Evolutionary conservation across 1,140 invertebrate species (phyloP).

Genomic region (Hycleus phaleratus): DNA sequence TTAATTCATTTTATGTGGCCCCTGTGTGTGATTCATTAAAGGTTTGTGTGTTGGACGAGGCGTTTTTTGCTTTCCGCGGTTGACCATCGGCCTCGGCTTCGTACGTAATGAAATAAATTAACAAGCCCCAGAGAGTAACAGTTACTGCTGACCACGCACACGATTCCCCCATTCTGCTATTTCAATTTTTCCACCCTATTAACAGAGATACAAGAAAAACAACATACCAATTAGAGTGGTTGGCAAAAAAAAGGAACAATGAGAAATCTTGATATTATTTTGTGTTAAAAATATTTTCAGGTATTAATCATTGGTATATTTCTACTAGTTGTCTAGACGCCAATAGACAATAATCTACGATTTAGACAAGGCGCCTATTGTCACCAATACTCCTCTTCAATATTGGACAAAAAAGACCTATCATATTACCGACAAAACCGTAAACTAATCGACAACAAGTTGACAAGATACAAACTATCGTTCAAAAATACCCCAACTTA

Average conservation of each 20-base stretch:
- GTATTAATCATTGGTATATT: constrained; percentile 16
- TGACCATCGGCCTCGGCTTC: constrained; percentile 9
- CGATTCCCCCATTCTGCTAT: too few species aligned
- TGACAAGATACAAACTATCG: too few species aligned
- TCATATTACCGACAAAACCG: constrained; percentile 7
- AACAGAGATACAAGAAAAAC: not conserved
- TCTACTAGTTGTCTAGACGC: constrained; percentile 20
- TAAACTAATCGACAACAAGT: constrained; percentile 4
- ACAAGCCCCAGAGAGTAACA: constrained; percentile 7
- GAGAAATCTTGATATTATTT: too few species aligned
- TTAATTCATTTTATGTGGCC: constrained; percentile 31
- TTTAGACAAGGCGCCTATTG: constrained; percentile 3
- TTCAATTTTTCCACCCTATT: not conserved
- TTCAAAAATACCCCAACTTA: not conserved
- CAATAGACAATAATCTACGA: not conserved
- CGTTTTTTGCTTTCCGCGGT: constrained; percentile 16
- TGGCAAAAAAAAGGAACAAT: too few species aligned
- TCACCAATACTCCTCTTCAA: not conserved
- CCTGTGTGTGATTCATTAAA: constrained; percentile 27
- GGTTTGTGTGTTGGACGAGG: constrained; percentile 19
- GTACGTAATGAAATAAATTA: constrained; percentile 17
- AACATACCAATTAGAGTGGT: too few species aligned
- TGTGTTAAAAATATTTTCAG: constrained; percentile 2
- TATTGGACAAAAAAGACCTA: not conserved
- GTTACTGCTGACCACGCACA: not conserved